Evolutionary conservation across 2,113 vertebrate genomes (phyloP).

Genomic region (Oreotrochilus melanogaster): DNA sequence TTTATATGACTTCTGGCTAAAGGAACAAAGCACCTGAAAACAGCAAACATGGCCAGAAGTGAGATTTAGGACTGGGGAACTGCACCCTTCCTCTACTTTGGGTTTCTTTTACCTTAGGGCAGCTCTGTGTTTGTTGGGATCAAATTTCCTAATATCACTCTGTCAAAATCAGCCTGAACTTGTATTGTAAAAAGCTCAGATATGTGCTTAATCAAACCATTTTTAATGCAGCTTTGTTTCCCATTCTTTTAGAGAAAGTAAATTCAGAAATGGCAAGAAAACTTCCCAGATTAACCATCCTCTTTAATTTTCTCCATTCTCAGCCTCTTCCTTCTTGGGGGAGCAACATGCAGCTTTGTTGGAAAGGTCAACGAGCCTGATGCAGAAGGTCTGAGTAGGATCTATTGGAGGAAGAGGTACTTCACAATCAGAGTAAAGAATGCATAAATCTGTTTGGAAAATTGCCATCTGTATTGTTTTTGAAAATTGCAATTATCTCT

Average conservation of each 20-base stretch:
- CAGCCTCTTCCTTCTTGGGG: not conserved
- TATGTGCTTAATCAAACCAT: not conserved
- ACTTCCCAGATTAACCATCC: not conserved
- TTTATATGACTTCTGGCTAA: conserved; percentile 53
- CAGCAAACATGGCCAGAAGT: conserved; percentile 3
- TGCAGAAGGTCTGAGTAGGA: not conserved
- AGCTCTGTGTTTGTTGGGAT: not conserved
- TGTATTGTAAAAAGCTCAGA: not conserved
- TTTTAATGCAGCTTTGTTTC: not conserved
- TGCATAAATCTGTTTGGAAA: not conserved
- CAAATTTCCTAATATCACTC: conserved; percentile 5
- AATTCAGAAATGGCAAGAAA: not conserved
- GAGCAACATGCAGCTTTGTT: not conserved
- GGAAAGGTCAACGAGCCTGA: not conserved
- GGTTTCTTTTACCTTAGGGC: conserved; percentile 31
- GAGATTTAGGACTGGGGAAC: not conserved
- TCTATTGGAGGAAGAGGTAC: not conserved
- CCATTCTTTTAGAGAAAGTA: not conserved
- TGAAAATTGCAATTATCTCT: not conserved
- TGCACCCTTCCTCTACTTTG: not conserved
- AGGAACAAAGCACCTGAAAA: conserved; percentile 38
- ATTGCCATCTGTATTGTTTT: not conserved
- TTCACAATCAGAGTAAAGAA: not conserved
- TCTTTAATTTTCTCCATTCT: not conserved
- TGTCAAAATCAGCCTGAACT: conserved; percentile 46